A percentile compares a stretch with the other conserved stretches of the same genome.
Conservation (phyloP, 2,888 invertebrate genomes). For the Melinaea marsaeus region DNA sequence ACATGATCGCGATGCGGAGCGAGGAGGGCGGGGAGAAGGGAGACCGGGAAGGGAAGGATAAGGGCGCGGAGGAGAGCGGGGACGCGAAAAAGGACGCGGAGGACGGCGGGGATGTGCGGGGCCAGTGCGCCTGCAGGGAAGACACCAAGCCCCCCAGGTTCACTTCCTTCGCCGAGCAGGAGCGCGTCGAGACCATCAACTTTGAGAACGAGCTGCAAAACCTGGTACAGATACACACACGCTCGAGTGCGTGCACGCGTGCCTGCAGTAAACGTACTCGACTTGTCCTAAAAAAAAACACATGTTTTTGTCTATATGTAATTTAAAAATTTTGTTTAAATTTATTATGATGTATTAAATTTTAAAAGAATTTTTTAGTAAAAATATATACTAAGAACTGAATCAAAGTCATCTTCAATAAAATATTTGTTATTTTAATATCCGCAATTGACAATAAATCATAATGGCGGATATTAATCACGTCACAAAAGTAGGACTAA, state of each 20-base stretch:
- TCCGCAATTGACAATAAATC: too few relatives aligned
- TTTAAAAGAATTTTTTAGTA: too few relatives aligned
- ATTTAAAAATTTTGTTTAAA: too few relatives aligned
- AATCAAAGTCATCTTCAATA: too few relatives aligned
- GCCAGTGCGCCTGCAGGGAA: slow-evolving; percentile 52
- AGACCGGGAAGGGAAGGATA: slow-evolving; percentile 54
- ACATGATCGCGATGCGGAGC: slow-evolving; percentile 53
- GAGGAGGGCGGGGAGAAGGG: slow-evolving; percentile 50
- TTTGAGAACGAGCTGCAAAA: slow-evolving; percentile 92
- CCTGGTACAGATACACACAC: slow-evolving; percentile 52
- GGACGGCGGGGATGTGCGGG: slow-evolving; percentile 65
- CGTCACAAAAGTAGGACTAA: too few relatives aligned
- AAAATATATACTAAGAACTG: too few relatives aligned
- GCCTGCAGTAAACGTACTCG: not conserved
- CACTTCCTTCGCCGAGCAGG: slow-evolving; percentile 66
- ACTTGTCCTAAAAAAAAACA: slow-evolving; percentile 3
- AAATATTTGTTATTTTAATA: too few relatives aligned
- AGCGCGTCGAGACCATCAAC: slow-evolving; percentile 78
- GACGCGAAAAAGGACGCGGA: slow-evolving; percentile 19
- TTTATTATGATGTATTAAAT: too few relatives aligned
- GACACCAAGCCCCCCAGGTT: slow-evolving; percentile 45
- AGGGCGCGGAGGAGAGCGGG: slow-evolving; percentile 30
- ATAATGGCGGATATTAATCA: too few relatives aligned
- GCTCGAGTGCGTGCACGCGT: slow-evolving; percentile 1
- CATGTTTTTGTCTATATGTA: too few relatives aligned